A percentile compares a stretch with the other conserved stretches of the same genome.
Conservation (phyloP, 2,113 vertebrate species). For the Ornithorhynchus anatinus region DNA sequence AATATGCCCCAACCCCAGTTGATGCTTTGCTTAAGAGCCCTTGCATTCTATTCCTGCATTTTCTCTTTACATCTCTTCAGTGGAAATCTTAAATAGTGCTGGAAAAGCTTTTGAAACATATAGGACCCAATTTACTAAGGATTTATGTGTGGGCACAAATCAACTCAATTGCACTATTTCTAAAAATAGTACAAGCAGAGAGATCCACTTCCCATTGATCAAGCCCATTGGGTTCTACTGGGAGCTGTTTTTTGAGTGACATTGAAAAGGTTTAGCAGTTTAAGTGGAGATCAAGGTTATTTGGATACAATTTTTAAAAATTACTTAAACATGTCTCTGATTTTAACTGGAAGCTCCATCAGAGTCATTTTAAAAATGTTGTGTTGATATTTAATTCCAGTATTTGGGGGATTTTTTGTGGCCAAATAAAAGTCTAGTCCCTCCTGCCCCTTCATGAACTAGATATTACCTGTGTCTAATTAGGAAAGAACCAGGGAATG, state of each 20-base stretch:
- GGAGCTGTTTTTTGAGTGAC: constrained; percentile 45
- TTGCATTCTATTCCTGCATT: constrained; percentile 26
- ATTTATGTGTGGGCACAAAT: constrained; percentile 66
- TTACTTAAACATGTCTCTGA: constrained; percentile 53
- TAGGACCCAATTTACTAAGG: constrained; percentile 58
- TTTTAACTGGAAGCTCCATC: too few relatives aligned
- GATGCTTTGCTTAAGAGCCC: constrained; percentile 27
- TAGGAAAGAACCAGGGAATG: constrained; percentile 53
- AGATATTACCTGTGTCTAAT: constrained; percentile 41
- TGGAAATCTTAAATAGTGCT: constrained; percentile 49
- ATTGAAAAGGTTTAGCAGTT: constrained; percentile 70
- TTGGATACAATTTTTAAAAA: constrained; percentile 69
- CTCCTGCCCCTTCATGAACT: constrained; percentile 41
- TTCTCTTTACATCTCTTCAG: neutral
- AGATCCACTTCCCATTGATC: constrained; percentile 62
- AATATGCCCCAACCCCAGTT: constrained; percentile 36
- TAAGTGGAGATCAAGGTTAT: constrained; percentile 61
- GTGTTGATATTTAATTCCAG: constrained; percentile 22
- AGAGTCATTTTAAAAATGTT: too few relatives aligned
- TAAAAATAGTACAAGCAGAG: constrained; percentile 66
- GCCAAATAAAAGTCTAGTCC: constrained; percentile 16
- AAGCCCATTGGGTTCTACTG: constrained; percentile 69
- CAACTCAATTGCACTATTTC: constrained; percentile 69
- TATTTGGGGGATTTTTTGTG: constrained; percentile 36
- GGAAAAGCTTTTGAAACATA: constrained; percentile 53